Evolutionary conservation across 2,797 vertebrate species (phyloP).

Genomic region (Pristis pectinata): DNA sequence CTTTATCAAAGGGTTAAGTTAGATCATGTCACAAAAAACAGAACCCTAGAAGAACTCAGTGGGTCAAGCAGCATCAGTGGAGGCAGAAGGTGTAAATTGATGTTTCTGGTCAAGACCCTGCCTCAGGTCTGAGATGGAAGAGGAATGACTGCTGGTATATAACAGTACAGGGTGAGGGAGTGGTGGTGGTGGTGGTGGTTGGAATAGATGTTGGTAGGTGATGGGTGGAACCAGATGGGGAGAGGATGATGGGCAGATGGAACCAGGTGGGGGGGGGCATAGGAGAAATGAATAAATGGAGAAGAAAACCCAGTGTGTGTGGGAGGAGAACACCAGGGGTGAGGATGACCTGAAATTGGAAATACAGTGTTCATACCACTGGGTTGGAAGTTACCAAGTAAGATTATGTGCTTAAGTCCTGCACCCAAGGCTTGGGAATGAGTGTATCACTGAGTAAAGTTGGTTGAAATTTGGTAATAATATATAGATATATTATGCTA

Average conservation of each 20-base stretch:
- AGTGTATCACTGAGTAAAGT: not conserved
- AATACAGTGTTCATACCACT: no score
- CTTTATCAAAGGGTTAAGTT: not conserved
- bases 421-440: not conserved
- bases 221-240: no score
- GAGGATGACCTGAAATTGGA: not conserved
- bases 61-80: no score
- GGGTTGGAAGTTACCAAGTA: no score
- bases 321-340: not conserved
- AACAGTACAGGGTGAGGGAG: no score
- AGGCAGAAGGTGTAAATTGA: no score
- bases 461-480: not conserved
- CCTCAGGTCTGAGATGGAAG: no score
- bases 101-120: no score
- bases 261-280: not conserved
- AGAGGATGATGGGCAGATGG: no score
- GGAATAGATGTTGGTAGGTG: no score
- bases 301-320: not conserved
- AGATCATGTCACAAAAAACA: not conserved
- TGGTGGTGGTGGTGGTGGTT: not conserved
- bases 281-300: not conserved
- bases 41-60: no score
- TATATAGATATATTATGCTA: not conserved
- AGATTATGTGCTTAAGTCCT: not conserved
- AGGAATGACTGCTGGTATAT: no score